Base-by-base conservation (phyloP, 2,797 vertebrate species). In the Anguilla pacifica region DNA sequence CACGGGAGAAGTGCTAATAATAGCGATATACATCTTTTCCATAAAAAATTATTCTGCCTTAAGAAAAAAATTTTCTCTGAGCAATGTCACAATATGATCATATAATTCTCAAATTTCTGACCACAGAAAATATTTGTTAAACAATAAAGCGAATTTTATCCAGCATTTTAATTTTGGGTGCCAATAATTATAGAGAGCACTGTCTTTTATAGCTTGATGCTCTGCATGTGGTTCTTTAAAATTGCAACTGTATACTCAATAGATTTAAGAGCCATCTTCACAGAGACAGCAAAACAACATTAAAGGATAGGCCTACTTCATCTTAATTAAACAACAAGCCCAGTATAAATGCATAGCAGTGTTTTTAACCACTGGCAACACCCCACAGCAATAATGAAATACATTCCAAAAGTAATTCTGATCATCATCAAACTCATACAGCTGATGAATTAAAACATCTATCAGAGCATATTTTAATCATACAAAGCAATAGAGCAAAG, bases 261-360 rank as follows among this genome's bases (percentile, higher is more conserved):
- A 84, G 51, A 84, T 84, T 84, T 35, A 84, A 55, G 51, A 7
- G 31, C n/a, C 22, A 2, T 7, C 43, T 83, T 55, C 51, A 83
- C 81, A 83, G 25, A 51, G 81, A 83, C 46, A 55, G n/a, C 28
- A 55, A 84, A 84, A 55, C 82, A 55, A 57, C 82, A 57, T 84
- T 55, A 84, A 57, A 31, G n/a, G 55, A 9, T 67, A n/a, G 64
- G 22, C 64, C 39, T 11, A 31, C 51, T 17, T 84, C 53, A 57
- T 31, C 53, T 82, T 49, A 82, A 81, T 81, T 81, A 81, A 81
- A 81, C 28, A 46, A 11, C 43, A 11, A 49, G 46, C 46, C 79
- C 79, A 25, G 22, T 49, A 82, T 13, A 49, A 82, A 82, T 25
- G 79, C 46, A 82, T n/a, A n/a, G 74, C 9, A n/a, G 46, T 25